Conservation (phyloP, 2,888 invertebrate genomes). For the Himalopsyche anomala region DNA sequence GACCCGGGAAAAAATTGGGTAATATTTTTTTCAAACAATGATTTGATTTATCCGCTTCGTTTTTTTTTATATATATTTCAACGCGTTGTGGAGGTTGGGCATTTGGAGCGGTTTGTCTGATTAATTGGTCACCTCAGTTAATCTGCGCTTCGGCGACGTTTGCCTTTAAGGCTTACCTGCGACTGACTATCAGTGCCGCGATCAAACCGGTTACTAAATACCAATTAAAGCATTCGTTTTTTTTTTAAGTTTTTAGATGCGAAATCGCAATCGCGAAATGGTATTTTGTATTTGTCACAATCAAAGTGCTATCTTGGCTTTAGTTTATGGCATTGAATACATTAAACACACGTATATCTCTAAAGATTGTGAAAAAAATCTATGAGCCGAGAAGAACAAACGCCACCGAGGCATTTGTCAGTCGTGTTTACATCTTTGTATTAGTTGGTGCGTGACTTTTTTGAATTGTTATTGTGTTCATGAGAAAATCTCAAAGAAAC, state of each 20-base stretch:
- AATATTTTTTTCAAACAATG: too few species aligned
- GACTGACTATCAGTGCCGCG: too few species aligned
- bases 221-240: background rate
- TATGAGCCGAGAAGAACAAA: background rate
- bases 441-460: constrained; percentile 4
- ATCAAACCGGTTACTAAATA: background rate
- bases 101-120: too few species aligned
- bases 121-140: background rate
- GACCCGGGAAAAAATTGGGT: too few species aligned
- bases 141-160: background rate
- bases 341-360: background rate
- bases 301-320: background rate
- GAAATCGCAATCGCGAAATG: background rate
- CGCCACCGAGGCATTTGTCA: background rate
- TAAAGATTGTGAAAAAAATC: background rate
- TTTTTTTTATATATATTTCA: too few species aligned
- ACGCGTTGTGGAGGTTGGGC: too few species aligned
- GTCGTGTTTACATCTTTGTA: background rate
- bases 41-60: too few species aligned
- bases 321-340: background rate
- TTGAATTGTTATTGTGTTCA: background rate
- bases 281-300: background rate
- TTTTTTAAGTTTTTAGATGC: background rate
- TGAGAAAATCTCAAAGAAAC: background rate
- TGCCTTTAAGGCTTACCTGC: background rate